Conservation (phyloP, 1,140 invertebrate species). For the Parapsyche elsis region DNA sequence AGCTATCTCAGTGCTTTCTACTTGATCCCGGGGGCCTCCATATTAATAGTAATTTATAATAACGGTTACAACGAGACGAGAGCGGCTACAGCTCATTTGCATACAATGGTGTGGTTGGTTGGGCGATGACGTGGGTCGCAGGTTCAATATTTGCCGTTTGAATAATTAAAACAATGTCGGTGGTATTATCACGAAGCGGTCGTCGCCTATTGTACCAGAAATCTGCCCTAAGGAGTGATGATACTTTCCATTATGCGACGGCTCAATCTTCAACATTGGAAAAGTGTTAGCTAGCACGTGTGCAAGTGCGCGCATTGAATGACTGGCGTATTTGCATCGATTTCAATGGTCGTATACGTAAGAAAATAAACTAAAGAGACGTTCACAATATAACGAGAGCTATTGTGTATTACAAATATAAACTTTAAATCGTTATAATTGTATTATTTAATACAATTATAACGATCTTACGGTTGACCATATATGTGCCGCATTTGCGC, state of each 20-base stretch:
- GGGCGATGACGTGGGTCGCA: conserved; percentile 31
- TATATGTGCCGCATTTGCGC: no score
- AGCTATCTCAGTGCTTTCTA: conserved; percentile 37
- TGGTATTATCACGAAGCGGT: neutral
- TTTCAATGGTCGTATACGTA: neutral
- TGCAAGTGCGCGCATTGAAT: neutral
- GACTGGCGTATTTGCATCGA: conserved; percentile 3
- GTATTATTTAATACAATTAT: no score
- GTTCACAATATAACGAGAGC: neutral
- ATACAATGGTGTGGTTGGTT: conserved; percentile 43
- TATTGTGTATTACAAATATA: no score
- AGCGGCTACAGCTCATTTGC: conserved; percentile 34
- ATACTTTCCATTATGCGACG: conserved; percentile 5
- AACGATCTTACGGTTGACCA: no score
- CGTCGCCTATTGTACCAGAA: neutral
- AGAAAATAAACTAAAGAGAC: neutral
- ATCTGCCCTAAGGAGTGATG: neutral
- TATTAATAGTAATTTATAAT: conserved; percentile 49
- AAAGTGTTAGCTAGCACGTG: neutral
- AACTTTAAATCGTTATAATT: no score
- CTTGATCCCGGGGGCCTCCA: conserved; percentile 44
- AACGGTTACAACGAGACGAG: conserved; percentile 30
- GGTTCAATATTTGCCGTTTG: conserved; percentile 41
- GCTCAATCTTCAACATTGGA: neutral
- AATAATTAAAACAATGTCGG: conserved; percentile 42